Evolutionary conservation across 2,888 invertebrate genomes (phyloP), one percentile per base, ranked within the genome.

Genomic region (Cancer borealis): DNA sequence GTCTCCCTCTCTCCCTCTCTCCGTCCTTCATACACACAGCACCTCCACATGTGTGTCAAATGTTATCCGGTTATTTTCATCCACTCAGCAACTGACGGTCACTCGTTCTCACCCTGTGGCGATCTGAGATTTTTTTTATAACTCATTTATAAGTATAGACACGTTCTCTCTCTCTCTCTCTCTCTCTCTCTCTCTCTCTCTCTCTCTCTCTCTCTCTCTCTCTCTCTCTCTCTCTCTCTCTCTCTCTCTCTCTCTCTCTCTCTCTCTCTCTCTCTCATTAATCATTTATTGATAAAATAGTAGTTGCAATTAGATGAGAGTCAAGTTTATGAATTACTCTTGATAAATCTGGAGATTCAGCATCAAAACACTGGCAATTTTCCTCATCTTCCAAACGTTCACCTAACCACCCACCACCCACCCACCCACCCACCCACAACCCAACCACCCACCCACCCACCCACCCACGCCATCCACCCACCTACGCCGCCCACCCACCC

Each of bases 401-500:
- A 39, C 39, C 39, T 39, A 39, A 39, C 39, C 39, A 66, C 12
- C 79, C 12, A 26, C 46, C 89, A n/a, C 49, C 4, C 89, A 54
- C 54, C 46, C 30, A 49, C 54, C 17, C 89, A 54, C 89, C 46
- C 54, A n/a, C 54, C 21, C 47, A 88, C 54, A 26, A 89, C 14
- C 45, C 88, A 49, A n/a, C 46, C 26, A 5, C 26, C 47, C 26
- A 54, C 54, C 47, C 3, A 54, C 12, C 47, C 10, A 49, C 26
- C 30, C 4, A 10, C n/a, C 30, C 49, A n/a, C 49, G 0, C 26
- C 26, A 49, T 26, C n/a, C n/a, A 39, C 49, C 46, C 26, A 10
- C 91, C 91, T 30, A 54, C 73, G 84, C 73, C 47, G 12, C 66
- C n/a, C 73, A 39, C 91, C 79, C 79, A 45, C 92, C 79, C 8